These are phyloP conservation scores for Schizopygopsis pylzovi DNA, from an alignment of 2,797 vertebrate genomes.

Conservation along the genomic window DNA sequence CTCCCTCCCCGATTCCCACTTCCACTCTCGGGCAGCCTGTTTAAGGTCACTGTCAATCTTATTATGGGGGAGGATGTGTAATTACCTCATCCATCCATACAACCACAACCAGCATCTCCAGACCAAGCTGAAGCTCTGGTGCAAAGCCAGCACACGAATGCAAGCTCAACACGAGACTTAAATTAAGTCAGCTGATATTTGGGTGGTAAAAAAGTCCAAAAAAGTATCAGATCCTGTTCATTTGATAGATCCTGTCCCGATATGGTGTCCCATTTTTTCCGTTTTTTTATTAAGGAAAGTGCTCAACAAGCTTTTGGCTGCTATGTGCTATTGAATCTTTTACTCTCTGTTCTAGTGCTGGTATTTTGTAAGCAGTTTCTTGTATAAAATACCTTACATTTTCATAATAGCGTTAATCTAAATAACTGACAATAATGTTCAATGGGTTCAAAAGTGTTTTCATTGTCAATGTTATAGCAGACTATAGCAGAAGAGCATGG, in stretches of 20 bases:
- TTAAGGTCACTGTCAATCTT: slow-evolving; percentile 59
- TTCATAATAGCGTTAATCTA: background rate
- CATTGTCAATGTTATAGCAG: background rate
- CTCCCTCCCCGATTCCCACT: slow-evolving; percentile 38
- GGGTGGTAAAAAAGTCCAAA: background rate
- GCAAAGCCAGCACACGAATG: background rate
- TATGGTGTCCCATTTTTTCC: no score
- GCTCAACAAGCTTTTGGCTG: background rate
- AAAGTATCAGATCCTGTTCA: background rate
- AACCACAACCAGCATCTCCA: slow-evolving; percentile 8
- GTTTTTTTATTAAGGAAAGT: background rate
- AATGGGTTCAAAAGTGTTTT: background rate
- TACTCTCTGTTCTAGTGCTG: background rate
- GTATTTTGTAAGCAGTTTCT: background rate
- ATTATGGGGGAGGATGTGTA: slow-evolving; percentile 52
- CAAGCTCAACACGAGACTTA: background rate
- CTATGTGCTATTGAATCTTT: background rate
- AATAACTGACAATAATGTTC: background rate
- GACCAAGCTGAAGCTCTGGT: slow-evolving; percentile 10
- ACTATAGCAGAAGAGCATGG: background rate
- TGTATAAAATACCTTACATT: background rate
- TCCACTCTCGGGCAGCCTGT: slow-evolving; percentile 22
- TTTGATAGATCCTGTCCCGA: no score
- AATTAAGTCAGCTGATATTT: background rate
- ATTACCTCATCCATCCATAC: slow-evolving; percentile 57